phyloP scores from a whole-genome alignment of 2,113 vertebrate genomes.

The Poecilia latipinna region DNA sequence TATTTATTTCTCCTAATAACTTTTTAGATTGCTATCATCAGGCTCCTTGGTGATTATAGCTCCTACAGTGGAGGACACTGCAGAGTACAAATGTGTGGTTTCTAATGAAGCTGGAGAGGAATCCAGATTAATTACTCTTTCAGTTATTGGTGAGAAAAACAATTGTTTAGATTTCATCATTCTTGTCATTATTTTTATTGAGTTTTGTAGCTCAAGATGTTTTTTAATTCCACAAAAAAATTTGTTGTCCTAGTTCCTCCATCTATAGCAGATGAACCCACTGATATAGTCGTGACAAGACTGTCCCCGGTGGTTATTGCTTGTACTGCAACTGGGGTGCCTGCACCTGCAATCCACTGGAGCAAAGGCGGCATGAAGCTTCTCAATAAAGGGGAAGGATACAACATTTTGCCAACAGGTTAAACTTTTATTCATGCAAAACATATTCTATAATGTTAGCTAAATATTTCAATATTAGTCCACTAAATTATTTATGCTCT shows the following conservation, averaged over 20 bases:
- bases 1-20: neutral
- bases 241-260: conserved; percentile 86
- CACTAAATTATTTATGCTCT: neutral
- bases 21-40: conserved; percentile 88
- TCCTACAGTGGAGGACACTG: conserved; percentile 92
- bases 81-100: conserved; percentile 87
- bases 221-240: neutral
- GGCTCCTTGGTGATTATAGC: conserved; percentile 94
- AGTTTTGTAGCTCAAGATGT: neutral
- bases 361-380: conserved; percentile 88
- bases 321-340: conserved; percentile 90
- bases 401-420: conserved; percentile 90
- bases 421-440: conserved; percentile 1
- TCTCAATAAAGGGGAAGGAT: conserved; percentile 81
- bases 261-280: conserved; percentile 92
- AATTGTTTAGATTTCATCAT: neutral
- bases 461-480: neutral
- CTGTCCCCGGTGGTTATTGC: conserved; percentile 87
- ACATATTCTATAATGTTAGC: neutral
- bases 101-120: conserved; percentile 90
- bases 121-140: conserved; percentile 81
- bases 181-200: neutral
- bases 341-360: conserved; percentile 88
- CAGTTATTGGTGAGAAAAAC: conserved; percentile 85
- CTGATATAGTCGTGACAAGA: conserved; percentile 87